phyloP scores from a whole-genome alignment of 1,140 invertebrate genomes.

The Microplitis demolitor region DNA sequence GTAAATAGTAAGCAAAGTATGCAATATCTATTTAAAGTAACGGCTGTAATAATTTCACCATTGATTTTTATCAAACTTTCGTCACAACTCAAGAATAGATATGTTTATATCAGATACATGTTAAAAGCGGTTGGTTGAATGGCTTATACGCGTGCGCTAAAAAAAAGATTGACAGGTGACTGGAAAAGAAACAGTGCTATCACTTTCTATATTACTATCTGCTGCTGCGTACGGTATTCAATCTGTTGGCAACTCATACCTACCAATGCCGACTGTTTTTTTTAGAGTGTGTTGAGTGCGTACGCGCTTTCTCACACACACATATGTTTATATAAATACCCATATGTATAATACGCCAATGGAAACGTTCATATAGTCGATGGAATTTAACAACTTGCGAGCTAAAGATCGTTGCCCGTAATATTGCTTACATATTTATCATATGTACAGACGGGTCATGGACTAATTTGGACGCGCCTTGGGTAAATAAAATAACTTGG shows the following conservation, averaged over 20 bases:
- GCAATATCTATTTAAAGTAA: too few relatives aligned
- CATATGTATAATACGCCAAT: slow-evolving; percentile 6
- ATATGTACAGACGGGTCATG: slow-evolving; percentile 19
- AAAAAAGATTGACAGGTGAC: slow-evolving; percentile 34
- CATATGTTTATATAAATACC: too few relatives aligned
- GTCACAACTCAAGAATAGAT: too few relatives aligned
- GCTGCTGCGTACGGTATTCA: slow-evolving; percentile 33
- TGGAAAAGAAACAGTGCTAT: slow-evolving; percentile 32
- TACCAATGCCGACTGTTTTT: slow-evolving; percentile 33
- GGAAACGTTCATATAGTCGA: slow-evolving; percentile 3
- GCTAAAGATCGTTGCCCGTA: slow-evolving; percentile 8
- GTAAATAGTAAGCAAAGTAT: too few relatives aligned
- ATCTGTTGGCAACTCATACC: slow-evolving; percentile 37
- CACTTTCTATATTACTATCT: slow-evolving; percentile 32
- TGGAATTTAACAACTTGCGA: slow-evolving; percentile 6
- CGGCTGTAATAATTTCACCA: too few relatives aligned
- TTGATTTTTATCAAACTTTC: too few relatives aligned
- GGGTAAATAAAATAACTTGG: too few relatives aligned
- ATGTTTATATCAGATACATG: too few relatives aligned
- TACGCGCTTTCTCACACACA: not conserved
- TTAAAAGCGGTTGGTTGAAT: too few relatives aligned
- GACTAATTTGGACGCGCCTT: slow-evolving; percentile 25
- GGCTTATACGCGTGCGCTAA: not conserved
- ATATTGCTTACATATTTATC: slow-evolving; percentile 8
- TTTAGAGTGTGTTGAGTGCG: slow-evolving; percentile 11